phyloP scores from a whole-genome alignment of 2,888 invertebrate species.

The Stenichneumon culpator region DNA sequence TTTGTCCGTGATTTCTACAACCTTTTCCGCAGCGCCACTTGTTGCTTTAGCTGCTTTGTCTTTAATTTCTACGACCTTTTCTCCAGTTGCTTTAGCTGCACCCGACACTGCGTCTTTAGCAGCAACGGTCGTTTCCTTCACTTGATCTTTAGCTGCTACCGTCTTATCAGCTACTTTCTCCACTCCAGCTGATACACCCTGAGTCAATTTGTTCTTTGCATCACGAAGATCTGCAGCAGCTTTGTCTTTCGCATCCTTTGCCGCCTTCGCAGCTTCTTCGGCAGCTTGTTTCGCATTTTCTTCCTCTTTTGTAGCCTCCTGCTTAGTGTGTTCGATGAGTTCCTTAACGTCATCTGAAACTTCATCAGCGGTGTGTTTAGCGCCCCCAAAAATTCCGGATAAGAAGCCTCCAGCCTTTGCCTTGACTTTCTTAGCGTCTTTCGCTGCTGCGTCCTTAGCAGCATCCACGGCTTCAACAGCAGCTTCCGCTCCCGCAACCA shows the following conservation, averaged over 20 bases:
- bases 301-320: slow-evolving; percentile 72
- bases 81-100: slow-evolving; percentile 70
- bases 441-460: slow-evolving; percentile 49
- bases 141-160: slow-evolving; percentile 47
- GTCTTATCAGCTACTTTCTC: slow-evolving; percentile 45
- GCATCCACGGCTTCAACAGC: slow-evolving; percentile 54
- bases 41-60: slow-evolving; percentile 54
- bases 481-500: slow-evolving; percentile 18
- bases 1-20: slow-evolving; percentile 65
- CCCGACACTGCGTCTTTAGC: slow-evolving; percentile 76
- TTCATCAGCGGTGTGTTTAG: slow-evolving; percentile 76
- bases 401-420: slow-evolving; percentile 69
- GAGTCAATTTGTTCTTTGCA: neutral
- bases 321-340: slow-evolving; percentile 56
- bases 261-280: slow-evolving; percentile 50
- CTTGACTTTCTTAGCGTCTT: slow-evolving; percentile 68
- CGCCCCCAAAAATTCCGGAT: slow-evolving; percentile 77
- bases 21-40: slow-evolving; percentile 76
- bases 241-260: slow-evolving; percentile 63
- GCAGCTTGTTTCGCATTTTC: slow-evolving; percentile 51
- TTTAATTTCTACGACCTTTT: slow-evolving; percentile 72
- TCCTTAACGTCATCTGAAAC: slow-evolving; percentile 75
- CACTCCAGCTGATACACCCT: slow-evolving; percentile 31
- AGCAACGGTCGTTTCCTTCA: slow-evolving; percentile 76
- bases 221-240: neutral